Evolutionary conservation across 2,113 vertebrate genomes (phyloP).

Genomic region (Parus major): DNA sequence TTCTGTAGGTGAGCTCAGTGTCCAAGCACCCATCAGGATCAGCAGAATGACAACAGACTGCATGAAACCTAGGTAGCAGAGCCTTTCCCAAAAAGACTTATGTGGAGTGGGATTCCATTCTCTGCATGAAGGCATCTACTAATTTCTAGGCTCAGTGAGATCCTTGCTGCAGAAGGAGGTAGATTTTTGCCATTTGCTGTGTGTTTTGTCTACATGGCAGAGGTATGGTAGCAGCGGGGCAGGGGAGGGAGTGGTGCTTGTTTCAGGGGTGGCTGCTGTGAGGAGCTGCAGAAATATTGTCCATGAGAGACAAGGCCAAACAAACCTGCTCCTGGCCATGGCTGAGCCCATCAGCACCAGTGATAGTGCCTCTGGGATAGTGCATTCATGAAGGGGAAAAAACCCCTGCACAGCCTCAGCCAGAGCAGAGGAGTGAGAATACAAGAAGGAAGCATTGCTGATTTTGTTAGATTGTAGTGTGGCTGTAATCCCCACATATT

Average conservation of each 20-base stretch:
- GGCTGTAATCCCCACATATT: neutral
- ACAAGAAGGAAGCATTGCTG: neutral
- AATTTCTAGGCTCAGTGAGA: neutral
- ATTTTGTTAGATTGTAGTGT: neutral
- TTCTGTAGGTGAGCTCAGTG: neutral
- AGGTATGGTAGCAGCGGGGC: neutral
- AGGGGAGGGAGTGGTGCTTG: neutral
- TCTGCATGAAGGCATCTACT: neutral
- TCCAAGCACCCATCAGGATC: neutral
- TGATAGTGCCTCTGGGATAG: neutral
- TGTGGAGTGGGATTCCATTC: neutral
- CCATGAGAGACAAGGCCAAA: neutral
- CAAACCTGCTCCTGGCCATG: neutral
- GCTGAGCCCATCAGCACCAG: neutral
- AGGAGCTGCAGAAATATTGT: neutral
- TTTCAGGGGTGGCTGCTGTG: neutral
- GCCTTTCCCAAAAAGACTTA: neutral
- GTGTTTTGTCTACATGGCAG: neutral
- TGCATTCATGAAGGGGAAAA: neutral
- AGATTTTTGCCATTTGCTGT: neutral
- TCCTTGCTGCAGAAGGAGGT: neutral
- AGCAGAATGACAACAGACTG: neutral
- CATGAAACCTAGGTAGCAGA: neutral
- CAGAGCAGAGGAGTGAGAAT: neutral
- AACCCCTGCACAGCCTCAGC: neutral